Base-by-base conservation (phyloP, 92 coral and sea anemone genomes). In the Porites divaricata region DNA sequence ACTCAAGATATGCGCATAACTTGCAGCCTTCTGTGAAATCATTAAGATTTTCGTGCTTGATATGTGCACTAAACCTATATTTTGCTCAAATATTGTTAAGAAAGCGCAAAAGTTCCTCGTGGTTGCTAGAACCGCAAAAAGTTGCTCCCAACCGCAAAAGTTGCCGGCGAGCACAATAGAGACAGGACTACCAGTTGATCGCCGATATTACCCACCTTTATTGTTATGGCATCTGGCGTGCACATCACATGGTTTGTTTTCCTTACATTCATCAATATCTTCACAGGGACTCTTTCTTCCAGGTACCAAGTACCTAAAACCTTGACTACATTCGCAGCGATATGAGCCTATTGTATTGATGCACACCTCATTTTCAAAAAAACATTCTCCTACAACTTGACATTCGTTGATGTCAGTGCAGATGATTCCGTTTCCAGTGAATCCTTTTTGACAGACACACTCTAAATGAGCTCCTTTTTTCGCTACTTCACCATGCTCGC, bases 351-450 rank as follows among this genome's bases (percentile, higher is more conserved):
- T 28, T 0, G 90, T 94, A 76, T 94, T 94, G 52, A 76, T 51
- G 59, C 98, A 94, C 1, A 64, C 67, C 24, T 90, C 79, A 7
- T 83, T 50, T 3, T 2, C 19, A 54, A 52, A 53, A 49, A 92
- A 94, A 1, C 2, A 16, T 20, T 26, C 51, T 13, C 2, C 17
- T 2, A n/a, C 14, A 19, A 54, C 22, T 41, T 58, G 13, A 66
- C 98, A 94, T 69, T 94, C 98, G 62, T 94, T 70, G 28, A 92
- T 52, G 68, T 94, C 98, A 0, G 57, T 11, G 70, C 98, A 94
- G 7, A 75, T 54, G 5, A 76, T 67, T 68, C 98, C 98, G 53
- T 89, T 66, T 19, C 98, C 98, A 6, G 17, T 22, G 53, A 87
- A 94, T 35, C 98, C 98, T 22, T 6, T 13, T n/a, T 89, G 78